phyloP scores from a whole-genome alignment of 2,797 vertebrate species.

The Spheniscus humboldti region DNA sequence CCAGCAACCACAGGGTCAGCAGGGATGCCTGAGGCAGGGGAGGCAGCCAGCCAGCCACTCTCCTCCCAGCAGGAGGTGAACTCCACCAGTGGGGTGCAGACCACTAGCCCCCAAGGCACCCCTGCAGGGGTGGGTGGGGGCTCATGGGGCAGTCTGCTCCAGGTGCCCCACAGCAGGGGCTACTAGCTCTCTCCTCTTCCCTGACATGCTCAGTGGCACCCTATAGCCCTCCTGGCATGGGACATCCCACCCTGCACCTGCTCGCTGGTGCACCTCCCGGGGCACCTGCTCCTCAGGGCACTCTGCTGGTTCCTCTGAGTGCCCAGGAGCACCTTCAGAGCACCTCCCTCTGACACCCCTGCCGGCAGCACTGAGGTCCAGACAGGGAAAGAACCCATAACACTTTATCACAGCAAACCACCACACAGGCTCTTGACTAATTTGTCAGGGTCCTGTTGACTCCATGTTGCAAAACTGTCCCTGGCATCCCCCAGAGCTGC shows the following conservation, averaged over 20 bases:
- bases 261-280: background rate
- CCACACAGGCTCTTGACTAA: background rate
- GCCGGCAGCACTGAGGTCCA: background rate
- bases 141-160: background rate
- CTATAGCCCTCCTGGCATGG: background rate
- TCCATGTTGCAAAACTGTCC: background rate
- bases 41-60: background rate
- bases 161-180: background rate
- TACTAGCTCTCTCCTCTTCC: background rate
- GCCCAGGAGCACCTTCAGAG: background rate
- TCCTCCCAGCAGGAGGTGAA: background rate
- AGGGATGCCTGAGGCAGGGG: background rate
- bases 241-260: background rate
- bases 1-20: background rate
- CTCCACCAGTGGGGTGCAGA: background rate
- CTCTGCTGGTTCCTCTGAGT: background rate
- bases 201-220: background rate
- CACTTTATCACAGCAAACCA: background rate
- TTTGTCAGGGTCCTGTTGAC: background rate
- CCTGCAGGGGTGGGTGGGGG: background rate
- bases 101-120: accelerated
- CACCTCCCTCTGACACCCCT: background rate
- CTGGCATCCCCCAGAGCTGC: background rate
- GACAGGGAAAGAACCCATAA: background rate
- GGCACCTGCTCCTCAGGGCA: background rate